Evolutionary conservation across 2,888 invertebrate species (phyloP).

Genomic region (Uropetala carovei): DNA sequence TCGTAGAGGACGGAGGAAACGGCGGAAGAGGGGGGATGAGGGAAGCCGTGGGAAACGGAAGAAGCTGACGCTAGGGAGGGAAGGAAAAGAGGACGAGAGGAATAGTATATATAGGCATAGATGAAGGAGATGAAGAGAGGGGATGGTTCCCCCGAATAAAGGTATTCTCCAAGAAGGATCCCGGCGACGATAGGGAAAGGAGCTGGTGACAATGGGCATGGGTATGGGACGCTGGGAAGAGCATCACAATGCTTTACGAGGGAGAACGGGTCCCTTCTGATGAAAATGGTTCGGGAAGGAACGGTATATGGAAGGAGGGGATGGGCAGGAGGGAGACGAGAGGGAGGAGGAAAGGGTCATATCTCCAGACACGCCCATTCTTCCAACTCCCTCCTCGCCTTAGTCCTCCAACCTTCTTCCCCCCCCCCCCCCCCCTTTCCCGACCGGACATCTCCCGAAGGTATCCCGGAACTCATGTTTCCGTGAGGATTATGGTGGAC

Average conservation of each 20-base stretch:
- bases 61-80: neutral
- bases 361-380: neutral
- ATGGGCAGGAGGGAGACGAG: neutral
- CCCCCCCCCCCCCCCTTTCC: neutral
- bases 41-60: no score
- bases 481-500: neutral
- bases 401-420: neutral
- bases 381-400: neutral
- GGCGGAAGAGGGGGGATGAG: neutral
- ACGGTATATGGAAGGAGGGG: no score
- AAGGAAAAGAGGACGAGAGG: neutral
- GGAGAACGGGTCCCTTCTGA: neutral
- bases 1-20: neutral
- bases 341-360: neutral
- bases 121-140: neutral
- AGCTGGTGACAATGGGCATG: neutral
- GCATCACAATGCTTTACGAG: neutral
- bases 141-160: neutral
- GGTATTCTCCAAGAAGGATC: neutral
- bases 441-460: slow-evolving; percentile 1
- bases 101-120: neutral
- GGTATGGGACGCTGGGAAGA: neutral
- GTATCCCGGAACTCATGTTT: neutral
- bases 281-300: neutral
- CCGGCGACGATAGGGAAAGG: neutral